These are phyloP conservation scores for Megalurothrips usitatus DNA, from an alignment of 2,888 invertebrate genomes.

Conservation along the genomic window DNA sequence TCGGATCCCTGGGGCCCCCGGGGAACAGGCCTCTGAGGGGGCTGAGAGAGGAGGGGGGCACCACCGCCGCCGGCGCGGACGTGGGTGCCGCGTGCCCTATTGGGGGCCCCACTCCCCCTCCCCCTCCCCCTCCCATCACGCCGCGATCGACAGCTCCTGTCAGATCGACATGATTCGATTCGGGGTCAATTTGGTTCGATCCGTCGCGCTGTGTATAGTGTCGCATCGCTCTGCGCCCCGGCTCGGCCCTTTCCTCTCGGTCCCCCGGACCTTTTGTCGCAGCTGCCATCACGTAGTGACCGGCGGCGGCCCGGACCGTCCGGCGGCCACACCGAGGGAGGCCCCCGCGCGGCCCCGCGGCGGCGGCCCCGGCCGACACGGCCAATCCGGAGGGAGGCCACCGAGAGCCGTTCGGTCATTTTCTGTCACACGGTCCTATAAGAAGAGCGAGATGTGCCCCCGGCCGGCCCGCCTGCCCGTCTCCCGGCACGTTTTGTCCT, in stretches of 20 bases:
- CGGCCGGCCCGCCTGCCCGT: not conserved
- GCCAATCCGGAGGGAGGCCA: no score
- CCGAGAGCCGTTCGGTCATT: no score
- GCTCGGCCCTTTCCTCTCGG: not conserved
- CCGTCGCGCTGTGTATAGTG: not conserved
- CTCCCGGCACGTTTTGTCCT: not conserved
- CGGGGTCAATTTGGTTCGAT: slow-evolving; percentile 19
- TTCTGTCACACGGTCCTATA: no score
- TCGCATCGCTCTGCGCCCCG: not conserved
- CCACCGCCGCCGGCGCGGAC: not conserved
- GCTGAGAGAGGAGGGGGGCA: not conserved
- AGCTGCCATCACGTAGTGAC: no score
- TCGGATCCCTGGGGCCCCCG: no score
- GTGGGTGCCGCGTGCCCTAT: not conserved
- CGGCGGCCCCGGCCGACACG: no score
- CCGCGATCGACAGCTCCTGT: not conserved
- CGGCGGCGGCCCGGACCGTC: no score
- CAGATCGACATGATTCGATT: slow-evolving; percentile 15
- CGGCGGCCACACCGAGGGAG: no score
- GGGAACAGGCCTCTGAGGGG: not conserved
- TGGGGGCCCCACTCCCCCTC: not conserved
- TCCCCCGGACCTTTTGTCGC: no score
- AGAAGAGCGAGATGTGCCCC: not conserved
- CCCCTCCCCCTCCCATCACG: not conserved
- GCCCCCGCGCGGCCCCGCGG: no score